Evolutionary conservation across 2,888 invertebrate genomes (phyloP), one percentile per base, ranked within the genome.

Genomic region (Syrphus vitripennis): DNA sequence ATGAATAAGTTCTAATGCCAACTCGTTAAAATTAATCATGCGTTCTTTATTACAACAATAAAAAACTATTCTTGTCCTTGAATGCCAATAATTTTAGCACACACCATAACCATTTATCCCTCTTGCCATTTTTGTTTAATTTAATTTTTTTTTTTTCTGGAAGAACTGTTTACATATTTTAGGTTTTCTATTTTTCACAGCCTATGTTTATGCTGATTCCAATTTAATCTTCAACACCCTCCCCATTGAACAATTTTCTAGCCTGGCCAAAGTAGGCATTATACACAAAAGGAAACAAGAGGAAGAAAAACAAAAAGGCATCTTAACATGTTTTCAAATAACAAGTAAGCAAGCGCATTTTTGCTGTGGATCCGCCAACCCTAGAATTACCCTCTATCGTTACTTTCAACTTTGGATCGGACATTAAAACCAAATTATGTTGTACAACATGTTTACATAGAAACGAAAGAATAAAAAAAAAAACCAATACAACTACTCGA

Each of bases 371-470:
- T 61, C 61, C 61, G 21, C 37, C 19, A 59, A 59, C 34, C 34
- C 19, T 75, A 42, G 57, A 40, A 65, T 72, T 31, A 65, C 45
- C 53, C 74, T n/a, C n/a, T 34, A 55, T 40, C 42, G 57, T 45
- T 34, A 10, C 37, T 19, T 57, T 24, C 14, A 40, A n/a, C 9
- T 61, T 61, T n/a, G n/a, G 70, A 79, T 74, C 55, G 79, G 40
- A 63, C 74, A 57, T 71, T 57, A 53, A 24, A 59, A 75, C 83
- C 42, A 63, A 79, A 65, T 79, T 57, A 79, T 83, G 70, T 50
- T 70, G 57, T 65, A 63, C 79, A 80, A 48, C 48, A 40, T 79
- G 75, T 75, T 65, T 75, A 83, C 61, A 70, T 65, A 75, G 24
- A 57, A 59, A 74, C 34, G 19, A 31, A 61, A 10, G 10, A 26